Evolutionary conservation across 2,113 vertebrate species (phyloP).

Genomic region (Datnioides undecimradiatus): DNA sequence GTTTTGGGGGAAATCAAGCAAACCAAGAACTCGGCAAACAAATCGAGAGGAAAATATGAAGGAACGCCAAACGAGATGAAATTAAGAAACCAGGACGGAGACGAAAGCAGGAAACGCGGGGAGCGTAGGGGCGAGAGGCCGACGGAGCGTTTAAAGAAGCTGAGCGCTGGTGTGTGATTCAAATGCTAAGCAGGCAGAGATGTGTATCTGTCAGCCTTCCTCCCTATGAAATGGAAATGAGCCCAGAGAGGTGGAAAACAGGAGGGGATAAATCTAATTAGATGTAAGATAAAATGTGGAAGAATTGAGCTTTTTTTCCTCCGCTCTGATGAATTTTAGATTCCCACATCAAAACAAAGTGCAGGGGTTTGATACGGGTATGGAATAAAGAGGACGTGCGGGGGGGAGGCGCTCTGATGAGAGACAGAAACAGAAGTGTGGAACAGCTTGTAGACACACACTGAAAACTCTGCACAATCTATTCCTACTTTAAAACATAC

Average conservation of each 20-base stretch:
- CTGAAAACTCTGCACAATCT: too few species aligned
- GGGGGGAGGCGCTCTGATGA: background rate
- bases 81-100: background rate
- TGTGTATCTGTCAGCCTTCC: constrained; percentile 3
- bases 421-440: background rate
- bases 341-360: constrained; percentile 49
- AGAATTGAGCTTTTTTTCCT: constrained; percentile 22
- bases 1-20: background rate
- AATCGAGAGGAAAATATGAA: background rate
- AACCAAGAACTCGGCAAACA: background rate
- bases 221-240: constrained; percentile 58
- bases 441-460: background rate
- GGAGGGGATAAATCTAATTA: background rate
- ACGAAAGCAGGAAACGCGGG: background rate
- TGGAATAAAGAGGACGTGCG: background rate
- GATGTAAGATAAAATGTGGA: constrained; percentile 27
- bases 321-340: background rate
- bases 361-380: background rate
- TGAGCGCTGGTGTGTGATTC: constrained; percentile 37
- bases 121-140: background rate
- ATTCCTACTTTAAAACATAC: too few species aligned
- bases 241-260: background rate
- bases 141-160: constrained; percentile 19
- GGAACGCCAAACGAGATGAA: background rate
- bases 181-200: constrained; percentile 57